Conservation (phyloP, 2,888 invertebrate species). For the Epinotia bilunana region DNA sequence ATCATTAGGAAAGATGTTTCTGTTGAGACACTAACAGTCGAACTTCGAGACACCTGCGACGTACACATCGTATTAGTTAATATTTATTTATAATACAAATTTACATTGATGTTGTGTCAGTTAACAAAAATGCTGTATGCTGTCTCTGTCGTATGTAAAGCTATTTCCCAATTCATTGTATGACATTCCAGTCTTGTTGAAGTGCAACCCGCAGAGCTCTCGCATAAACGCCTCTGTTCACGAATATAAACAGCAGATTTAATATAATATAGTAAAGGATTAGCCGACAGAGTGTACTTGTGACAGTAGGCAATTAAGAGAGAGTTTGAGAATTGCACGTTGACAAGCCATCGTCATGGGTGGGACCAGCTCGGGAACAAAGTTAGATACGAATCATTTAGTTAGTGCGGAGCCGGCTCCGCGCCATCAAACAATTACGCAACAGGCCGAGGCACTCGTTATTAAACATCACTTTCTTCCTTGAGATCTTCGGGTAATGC, state of each 20-base stretch:
- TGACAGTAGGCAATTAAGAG: conserved; percentile 47
- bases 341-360: conserved; percentile 83
- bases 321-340: conserved; percentile 63
- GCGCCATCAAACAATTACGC: conserved; percentile 69
- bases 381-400: conserved; percentile 81
- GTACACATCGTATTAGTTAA: conserved; percentile 59
- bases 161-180: conserved; percentile 77
- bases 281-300: not conserved
- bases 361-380: conserved; percentile 85
- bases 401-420: conserved; percentile 73
- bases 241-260: conserved; percentile 16
- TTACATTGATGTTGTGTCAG: conserved; percentile 65
- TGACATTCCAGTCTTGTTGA: conserved; percentile 84
- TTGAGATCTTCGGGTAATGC: conserved; percentile 24
- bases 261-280: conserved; percentile 7
- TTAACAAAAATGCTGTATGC: conserved; percentile 55
- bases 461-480: conserved; percentile 32
- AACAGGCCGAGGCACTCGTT: conserved; percentile 52
- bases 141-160: conserved; percentile 62
- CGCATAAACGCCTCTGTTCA: conserved; percentile 57
- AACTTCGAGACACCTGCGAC: conserved; percentile 64
- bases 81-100: conserved; percentile 54
- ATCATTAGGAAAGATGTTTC: conserved; percentile 72
- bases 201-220: conserved; percentile 69
- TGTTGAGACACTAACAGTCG: conserved; percentile 63